phyloP scores from a whole-genome alignment of 2,113 vertebrate species.

The Cyprinus carpio region DNA sequence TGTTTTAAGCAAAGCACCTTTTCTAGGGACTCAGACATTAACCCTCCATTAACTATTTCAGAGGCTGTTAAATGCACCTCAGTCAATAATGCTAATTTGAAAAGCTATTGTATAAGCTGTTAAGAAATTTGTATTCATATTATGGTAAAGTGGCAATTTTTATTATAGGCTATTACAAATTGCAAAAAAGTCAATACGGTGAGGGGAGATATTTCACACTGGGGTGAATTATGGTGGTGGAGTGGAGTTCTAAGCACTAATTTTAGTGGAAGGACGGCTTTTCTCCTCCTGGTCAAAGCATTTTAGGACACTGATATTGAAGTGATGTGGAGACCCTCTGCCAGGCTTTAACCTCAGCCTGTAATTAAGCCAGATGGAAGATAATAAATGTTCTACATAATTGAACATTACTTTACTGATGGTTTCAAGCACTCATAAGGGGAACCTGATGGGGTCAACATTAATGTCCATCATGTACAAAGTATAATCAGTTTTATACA shows the following conservation, averaged over 20 bases:
- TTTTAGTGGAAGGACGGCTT: slow-evolving; percentile 86
- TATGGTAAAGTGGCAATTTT: slow-evolving; percentile 88
- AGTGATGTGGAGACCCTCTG: slow-evolving; percentile 88
- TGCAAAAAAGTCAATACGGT: slow-evolving; percentile 82
- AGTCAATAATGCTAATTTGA: slow-evolving; percentile 91
- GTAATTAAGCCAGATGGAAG: slow-evolving; percentile 80
- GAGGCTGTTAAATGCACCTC: slow-evolving; percentile 88
- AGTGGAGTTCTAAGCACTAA: slow-evolving; percentile 86
- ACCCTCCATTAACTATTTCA: slow-evolving; percentile 98
- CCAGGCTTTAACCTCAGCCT: slow-evolving; percentile 83
- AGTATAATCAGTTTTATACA: slow-evolving; percentile 62
- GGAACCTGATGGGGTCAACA: slow-evolving; percentile 68
- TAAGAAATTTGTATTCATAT: slow-evolving; percentile 90
- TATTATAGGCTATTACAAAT: slow-evolving; percentile 83
- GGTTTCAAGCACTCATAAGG: slow-evolving; percentile 72
- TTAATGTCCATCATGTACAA: slow-evolving; percentile 66
- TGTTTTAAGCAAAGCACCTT: slow-evolving; percentile 94
- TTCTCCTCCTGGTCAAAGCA: slow-evolving; percentile 85
- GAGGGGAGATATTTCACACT: slow-evolving; percentile 83
- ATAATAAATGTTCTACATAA: slow-evolving; percentile 89
- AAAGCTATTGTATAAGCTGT: slow-evolving; percentile 82
- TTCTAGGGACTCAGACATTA: slow-evolving; percentile 93
- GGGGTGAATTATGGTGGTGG: slow-evolving; percentile 88
- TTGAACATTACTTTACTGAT: slow-evolving; percentile 83
- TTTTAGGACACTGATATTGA: slow-evolving; percentile 91